A percentile compares a stretch with the other conserved stretches of the same genome.
These are phyloP conservation scores for Pogonomyrmex californicus DNA, from an alignment of 1,140 invertebrate species.

Conservation along the genomic window DNA sequence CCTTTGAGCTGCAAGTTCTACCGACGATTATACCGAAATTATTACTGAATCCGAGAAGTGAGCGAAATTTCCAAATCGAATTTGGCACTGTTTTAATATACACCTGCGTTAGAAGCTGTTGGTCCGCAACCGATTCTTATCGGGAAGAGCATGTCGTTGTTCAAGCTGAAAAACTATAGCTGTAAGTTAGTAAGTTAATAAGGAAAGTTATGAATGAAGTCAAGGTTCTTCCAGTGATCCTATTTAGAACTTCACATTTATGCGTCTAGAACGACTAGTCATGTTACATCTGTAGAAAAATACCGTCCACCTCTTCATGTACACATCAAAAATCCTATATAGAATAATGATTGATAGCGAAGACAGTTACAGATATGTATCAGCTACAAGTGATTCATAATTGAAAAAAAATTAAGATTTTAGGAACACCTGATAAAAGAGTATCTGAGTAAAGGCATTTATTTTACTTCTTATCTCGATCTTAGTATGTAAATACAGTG, in stretches of 20 bases:
- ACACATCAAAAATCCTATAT: conserved; percentile 68
- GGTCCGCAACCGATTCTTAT: conserved; percentile 90
- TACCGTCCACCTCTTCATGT: conserved; percentile 83
- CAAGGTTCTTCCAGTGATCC: conserved; percentile 63
- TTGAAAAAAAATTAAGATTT: background rate
- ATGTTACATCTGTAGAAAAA: conserved; percentile 74
- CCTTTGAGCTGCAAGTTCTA: conserved; percentile 94
- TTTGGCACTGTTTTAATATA: conserved; percentile 94
- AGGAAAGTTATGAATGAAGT: conserved; percentile 38
- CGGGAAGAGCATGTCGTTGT: conserved; percentile 92
- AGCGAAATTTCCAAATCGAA: conserved; percentile 89
- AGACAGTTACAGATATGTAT: background rate
- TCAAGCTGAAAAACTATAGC: conserved; percentile 90
- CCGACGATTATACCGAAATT: conserved; percentile 92
- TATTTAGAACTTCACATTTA: conserved; percentile 70
- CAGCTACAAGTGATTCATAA: conserved; percentile 35
- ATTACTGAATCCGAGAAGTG: conserved; percentile 86
- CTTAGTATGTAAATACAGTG: conserved; percentile 52
- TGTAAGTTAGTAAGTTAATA: conserved; percentile 41
- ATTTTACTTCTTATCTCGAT: conserved; percentile 65
- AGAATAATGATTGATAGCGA: conserved; percentile 34
- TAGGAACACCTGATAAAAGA: conserved; percentile 28
- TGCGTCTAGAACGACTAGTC: conserved; percentile 59
- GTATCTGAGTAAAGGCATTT: conserved; percentile 48
- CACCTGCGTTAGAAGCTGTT: conserved; percentile 94